phyloP scores from a whole-genome alignment of 2,888 invertebrate genomes.

The Acleris emargana region DNA sequence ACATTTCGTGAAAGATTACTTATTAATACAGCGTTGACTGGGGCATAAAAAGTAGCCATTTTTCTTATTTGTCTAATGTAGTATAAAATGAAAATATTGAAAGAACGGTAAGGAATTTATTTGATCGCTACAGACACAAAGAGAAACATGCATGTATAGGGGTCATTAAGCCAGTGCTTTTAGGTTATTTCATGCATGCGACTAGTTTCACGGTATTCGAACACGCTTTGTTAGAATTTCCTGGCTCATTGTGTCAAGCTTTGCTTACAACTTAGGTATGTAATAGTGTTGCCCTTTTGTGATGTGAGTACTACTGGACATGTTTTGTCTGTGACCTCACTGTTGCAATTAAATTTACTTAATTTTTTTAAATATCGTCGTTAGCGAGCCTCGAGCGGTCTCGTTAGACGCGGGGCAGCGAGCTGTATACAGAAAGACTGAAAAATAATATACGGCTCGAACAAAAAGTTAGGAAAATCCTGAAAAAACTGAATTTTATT shows the following conservation, averaged over 20 bases:
- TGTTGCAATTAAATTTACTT: too few species aligned
- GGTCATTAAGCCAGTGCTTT: slow-evolving; percentile 2
- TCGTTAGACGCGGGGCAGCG: too few species aligned
- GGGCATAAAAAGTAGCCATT: too few species aligned
- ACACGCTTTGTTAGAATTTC: slow-evolving; percentile 7
- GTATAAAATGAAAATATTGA: not conserved
- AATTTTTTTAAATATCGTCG: too few species aligned
- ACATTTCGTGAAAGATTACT: not conserved
- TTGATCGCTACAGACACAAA: not conserved
- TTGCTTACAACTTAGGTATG: not conserved
- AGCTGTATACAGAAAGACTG: too few species aligned
- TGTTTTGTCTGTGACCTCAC: too few species aligned
- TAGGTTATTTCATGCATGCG: slow-evolving; percentile 11
- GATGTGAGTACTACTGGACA: not conserved
- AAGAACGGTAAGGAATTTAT: not conserved
- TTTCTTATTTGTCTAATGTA: not conserved
- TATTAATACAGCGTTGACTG: too few species aligned
- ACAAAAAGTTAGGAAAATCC: too few species aligned
- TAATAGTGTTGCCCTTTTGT: not conserved
- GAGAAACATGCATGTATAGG: slow-evolving; percentile 5
- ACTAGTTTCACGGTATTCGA: slow-evolving; percentile 8
- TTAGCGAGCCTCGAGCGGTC: too few species aligned
- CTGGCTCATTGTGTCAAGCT: not conserved
- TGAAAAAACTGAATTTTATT: too few species aligned
- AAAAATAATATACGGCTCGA: too few species aligned